A percentile compares a stretch with the other conserved stretches of the same genome.
Conservation (phyloP, 2,888 invertebrate species). For the Minunthozetes semirufus region DNA sequence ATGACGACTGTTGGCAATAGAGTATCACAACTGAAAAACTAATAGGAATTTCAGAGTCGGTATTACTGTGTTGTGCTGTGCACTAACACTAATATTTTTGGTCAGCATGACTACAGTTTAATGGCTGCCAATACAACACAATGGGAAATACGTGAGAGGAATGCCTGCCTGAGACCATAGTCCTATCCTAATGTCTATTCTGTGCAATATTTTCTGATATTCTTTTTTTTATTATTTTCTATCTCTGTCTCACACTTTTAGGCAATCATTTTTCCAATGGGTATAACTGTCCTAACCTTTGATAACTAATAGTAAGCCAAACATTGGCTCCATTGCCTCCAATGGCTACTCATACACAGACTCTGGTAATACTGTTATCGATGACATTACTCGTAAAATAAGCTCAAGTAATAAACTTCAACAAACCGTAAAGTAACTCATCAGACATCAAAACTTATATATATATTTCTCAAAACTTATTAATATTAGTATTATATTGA, state of each 20-base stretch:
- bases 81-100: constrained; percentile 15
- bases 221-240: constrained; percentile 12
- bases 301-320: not conserved
- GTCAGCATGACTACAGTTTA: constrained; percentile 28
- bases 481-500: not conserved
- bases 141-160: constrained; percentile 23
- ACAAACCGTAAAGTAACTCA: constrained; percentile 29
- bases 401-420: constrained; percentile 22
- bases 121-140: constrained; percentile 28
- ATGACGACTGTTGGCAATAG: not conserved
- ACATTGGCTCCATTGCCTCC: not conserved
- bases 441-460: constrained; percentile 15
- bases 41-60: not conserved
- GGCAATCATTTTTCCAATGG: not conserved
- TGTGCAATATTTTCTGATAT: not conserved
- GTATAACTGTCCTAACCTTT: not conserved
- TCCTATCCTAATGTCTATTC: not conserved
- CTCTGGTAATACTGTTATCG: constrained; percentile 23
- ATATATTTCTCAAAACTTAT: not conserved
- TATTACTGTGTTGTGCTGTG: not conserved
- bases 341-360: not conserved
- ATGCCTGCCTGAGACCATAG: not conserved
- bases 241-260: not conserved
- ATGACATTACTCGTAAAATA: constrained; percentile 17
- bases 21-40: not conserved